Evolutionary conservation across 2,113 vertebrate genomes (phyloP).

Genomic region (Indicator indicator): DNA sequence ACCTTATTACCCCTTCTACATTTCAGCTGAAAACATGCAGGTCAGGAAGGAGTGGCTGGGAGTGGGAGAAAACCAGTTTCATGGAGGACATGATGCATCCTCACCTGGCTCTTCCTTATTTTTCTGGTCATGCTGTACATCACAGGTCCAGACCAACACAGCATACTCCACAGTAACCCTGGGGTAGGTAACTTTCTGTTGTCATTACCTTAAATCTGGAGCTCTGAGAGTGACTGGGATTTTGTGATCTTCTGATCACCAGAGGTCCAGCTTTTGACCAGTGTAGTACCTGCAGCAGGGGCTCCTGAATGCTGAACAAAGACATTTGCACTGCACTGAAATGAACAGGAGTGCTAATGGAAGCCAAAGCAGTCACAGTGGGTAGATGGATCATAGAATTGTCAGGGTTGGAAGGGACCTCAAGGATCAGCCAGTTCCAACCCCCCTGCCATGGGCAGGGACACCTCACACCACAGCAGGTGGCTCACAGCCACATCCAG

Average conservation of each 20-base stretch:
- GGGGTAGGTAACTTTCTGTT: not conserved
- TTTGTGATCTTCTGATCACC: not conserved
- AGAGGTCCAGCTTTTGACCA: not conserved
- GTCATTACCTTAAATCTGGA: not conserved
- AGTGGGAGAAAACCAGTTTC: not conserved
- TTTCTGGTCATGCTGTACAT: not conserved
- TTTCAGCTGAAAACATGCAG: not conserved
- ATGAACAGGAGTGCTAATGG: not conserved
- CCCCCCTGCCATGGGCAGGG: no score
- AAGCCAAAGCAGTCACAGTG: not conserved
- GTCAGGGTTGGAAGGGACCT: no score
- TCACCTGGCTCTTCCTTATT: not conserved
- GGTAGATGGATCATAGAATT: no score
- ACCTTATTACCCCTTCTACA: not conserved
- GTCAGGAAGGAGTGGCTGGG: not conserved
- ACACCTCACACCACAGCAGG: no score
- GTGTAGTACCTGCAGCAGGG: not conserved
- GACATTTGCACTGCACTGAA: not conserved
- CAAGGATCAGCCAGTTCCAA: no score
- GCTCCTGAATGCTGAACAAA: not conserved
- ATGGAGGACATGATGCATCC: not conserved
- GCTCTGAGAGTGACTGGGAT: not conserved
- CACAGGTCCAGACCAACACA: not conserved
- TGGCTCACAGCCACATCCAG: no score
- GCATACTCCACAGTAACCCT: not conserved